These are phyloP conservation scores for Charanyca ferruginea DNA, from an alignment of 2,888 invertebrate genomes.

Conservation along the genomic window DNA sequence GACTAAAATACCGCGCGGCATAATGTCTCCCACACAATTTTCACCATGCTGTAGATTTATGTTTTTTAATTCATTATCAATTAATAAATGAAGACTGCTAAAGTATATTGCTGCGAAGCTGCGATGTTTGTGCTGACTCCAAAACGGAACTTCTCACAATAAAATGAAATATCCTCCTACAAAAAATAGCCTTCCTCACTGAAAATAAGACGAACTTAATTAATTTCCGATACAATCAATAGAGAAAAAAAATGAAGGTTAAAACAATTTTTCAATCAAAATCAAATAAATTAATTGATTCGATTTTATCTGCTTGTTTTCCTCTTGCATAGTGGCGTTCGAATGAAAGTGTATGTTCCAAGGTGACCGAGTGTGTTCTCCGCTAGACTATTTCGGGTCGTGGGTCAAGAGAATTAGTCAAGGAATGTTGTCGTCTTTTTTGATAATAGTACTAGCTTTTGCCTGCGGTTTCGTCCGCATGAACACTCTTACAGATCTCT, in stretches of 20 bases:
- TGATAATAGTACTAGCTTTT: background rate
- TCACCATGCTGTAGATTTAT: no score
- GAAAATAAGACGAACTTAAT: background rate
- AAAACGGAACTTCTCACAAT: background rate
- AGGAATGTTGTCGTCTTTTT: slow-evolving; percentile 47
- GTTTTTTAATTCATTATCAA: no score
- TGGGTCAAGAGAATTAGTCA: slow-evolving; percentile 56
- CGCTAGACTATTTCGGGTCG: slow-evolving; percentile 48
- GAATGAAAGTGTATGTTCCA: slow-evolving; percentile 68
- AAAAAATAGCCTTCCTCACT: background rate
- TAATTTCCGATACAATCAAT: slow-evolving; percentile 8
- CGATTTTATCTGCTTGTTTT: slow-evolving; percentile 20
- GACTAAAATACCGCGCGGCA: no score
- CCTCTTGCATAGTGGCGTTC: slow-evolving; percentile 48
- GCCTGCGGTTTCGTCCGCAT: no score
- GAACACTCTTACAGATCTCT: no score
- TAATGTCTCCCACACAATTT: no score
- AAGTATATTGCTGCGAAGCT: no score
- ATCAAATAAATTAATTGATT: background rate
- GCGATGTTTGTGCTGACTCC: no score
- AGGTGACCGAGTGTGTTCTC: slow-evolving; percentile 67
- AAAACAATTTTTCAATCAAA: slow-evolving; percentile 12
- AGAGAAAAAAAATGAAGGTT: slow-evolving; percentile 8
- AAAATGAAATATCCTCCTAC: background rate
- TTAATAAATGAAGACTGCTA: no score